Percentiles rank a stretch among this genome's conserved stretches.
These are phyloP conservation scores for Chamaea fasciata DNA, from an alignment of 2,113 vertebrate genomes.

Conservation along the genomic window DNA sequence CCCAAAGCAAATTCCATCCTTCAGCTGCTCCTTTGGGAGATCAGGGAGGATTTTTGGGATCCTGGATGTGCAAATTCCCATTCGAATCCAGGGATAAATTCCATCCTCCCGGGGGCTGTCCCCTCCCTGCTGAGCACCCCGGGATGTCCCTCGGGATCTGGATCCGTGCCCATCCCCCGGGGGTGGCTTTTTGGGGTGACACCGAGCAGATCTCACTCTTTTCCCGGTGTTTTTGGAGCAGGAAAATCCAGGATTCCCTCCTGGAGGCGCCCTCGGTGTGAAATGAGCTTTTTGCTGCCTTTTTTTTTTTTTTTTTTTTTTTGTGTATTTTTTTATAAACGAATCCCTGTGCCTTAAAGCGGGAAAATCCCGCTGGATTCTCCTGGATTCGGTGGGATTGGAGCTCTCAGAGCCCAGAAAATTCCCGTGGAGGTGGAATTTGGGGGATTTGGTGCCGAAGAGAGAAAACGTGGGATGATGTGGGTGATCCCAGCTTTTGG, in stretches of 20 bases:
- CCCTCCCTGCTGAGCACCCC: no score
- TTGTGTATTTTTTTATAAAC: not conserved
- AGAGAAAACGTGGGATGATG: accelerated
- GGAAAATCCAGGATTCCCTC: not conserved
- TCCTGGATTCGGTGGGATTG: accelerated
- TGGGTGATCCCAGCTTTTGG: not conserved
- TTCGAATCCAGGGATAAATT: no score
- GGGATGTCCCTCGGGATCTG: no score
- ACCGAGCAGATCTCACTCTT: not conserved
- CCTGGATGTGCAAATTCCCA: not conserved
- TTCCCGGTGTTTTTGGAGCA: not conserved
- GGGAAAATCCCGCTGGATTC: not conserved
- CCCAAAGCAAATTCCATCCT: not conserved
- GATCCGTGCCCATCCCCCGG: not conserved
- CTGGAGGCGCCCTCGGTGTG: not conserved
- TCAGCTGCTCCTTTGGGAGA: accelerated
- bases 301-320: no score
- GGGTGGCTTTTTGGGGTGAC: accelerated
- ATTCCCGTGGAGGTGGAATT: not conserved
- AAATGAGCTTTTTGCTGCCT: not conserved
- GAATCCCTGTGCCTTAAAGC: not conserved
- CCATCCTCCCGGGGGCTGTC: no score
- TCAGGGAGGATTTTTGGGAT: not conserved
- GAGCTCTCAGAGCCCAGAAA: not conserved
- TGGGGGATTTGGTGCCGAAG: not conserved